Conservation (phyloP, 2,113 vertebrate genomes). For the Leiothrix lutea region DNA sequence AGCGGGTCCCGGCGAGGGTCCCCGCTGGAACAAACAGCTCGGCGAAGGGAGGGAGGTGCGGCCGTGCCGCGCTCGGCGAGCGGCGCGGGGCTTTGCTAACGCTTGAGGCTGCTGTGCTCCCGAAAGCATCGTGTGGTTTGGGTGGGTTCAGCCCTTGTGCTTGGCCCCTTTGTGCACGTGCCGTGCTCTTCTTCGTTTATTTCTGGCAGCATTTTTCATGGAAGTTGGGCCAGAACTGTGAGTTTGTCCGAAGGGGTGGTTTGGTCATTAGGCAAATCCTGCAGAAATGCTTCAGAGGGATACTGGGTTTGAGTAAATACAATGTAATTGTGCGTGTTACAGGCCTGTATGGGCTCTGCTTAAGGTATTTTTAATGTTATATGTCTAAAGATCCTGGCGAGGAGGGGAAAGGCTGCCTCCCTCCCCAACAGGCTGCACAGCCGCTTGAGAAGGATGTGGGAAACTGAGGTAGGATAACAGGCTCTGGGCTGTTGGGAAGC, state of each 20-base stretch:
- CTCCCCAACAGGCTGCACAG: accelerated
- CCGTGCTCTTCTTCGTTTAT: neutral
- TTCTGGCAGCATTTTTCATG: neutral
- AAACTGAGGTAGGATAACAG: neutral
- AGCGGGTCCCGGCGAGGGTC: neutral
- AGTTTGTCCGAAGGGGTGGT: neutral
- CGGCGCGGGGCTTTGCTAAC: accelerated
- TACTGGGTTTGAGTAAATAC: neutral
- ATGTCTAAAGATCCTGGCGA: too few relatives aligned
- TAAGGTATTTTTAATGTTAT: neutral
- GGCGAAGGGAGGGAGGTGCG: accelerated
- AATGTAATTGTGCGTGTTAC: neutral
- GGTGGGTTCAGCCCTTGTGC: neutral
- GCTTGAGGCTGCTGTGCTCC: neutral
- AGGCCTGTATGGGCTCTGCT: neutral
- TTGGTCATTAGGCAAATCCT: neutral
- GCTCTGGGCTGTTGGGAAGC: neutral
- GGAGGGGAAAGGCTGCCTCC: too few relatives aligned
- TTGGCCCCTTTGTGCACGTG: neutral
- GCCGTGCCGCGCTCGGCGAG: accelerated
- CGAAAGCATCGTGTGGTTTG: neutral
- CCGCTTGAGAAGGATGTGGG: neutral
- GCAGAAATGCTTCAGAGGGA: neutral
- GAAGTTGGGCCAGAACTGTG: neutral
- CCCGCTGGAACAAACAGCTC: accelerated